A percentile compares a stretch with the other conserved stretches of the same genome.
Conservation (phyloP, 2,113 vertebrate genomes). For the Cebidichthys violaceus region DNA sequence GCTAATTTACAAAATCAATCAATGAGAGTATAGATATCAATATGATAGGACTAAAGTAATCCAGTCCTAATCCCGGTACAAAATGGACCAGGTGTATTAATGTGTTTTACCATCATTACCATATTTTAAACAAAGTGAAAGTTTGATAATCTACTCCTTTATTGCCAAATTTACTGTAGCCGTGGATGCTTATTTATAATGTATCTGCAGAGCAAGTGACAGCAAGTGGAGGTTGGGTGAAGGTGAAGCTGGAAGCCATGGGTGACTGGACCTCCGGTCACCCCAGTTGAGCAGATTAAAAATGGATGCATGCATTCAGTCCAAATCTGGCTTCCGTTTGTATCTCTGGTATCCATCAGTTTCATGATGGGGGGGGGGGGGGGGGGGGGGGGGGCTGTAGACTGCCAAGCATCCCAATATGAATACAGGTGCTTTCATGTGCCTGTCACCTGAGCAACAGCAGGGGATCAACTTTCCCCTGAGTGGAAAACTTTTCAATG, state of each 20-base stretch:
- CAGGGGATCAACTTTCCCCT: constrained; percentile 65
- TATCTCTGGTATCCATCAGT: constrained; percentile 54
- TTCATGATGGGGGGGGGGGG: constrained; percentile 1
- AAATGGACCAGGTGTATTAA: background rate
- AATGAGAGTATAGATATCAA: background rate
- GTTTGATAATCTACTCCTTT: background rate
- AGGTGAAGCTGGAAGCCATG: constrained; percentile 28
- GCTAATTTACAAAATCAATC: background rate
- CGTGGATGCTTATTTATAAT: background rate
- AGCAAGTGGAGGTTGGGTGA: constrained; percentile 27
- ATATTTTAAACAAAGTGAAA: background rate
- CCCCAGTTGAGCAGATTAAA: constrained; percentile 63
- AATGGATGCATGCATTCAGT: constrained; percentile 66
- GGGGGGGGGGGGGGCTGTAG: background rate
- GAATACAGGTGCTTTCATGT: constrained; percentile 61
- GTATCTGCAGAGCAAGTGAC: background rate
- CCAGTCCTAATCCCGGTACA: background rate
- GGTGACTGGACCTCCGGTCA: constrained; percentile 20
- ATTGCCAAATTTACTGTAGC: background rate
- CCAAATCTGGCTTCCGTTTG: constrained; percentile 46
- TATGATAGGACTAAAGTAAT: background rate
- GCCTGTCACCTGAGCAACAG: constrained; percentile 59
- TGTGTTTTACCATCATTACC: background rate
- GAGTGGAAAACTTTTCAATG: constrained; percentile 60
- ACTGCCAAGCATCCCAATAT: constrained; percentile 50